These are phyloP conservation scores for Rhinichthys osculus DNA, from an alignment of 2,797 vertebrate species.

Conservation along the genomic window DNA sequence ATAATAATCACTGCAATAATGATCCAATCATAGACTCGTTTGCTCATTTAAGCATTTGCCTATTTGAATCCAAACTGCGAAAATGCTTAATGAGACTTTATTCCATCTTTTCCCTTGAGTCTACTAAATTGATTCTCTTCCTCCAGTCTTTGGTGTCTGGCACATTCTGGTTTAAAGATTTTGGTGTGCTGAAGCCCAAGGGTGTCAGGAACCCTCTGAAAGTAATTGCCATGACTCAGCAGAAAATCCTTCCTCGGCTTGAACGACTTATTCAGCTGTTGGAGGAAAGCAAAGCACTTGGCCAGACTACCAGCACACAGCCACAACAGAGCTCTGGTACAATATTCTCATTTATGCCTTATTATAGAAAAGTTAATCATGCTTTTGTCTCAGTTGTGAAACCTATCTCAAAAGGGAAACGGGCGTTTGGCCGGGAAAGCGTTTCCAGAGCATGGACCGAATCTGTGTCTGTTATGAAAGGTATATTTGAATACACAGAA, in stretches of 20 bases:
- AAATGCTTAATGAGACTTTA: neutral
- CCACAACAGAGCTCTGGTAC: constrained; percentile 68
- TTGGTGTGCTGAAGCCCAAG: constrained; percentile 68
- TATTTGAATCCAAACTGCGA: too few relatives aligned
- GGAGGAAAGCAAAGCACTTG: constrained; percentile 69
- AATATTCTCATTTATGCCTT: constrained; percentile 6
- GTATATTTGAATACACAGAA: constrained; percentile 45
- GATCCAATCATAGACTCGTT: too few relatives aligned
- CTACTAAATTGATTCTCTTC: neutral
- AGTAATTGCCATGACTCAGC: constrained; percentile 66
- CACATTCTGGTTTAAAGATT: constrained; percentile 80
- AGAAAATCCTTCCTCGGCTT: constrained; percentile 81
- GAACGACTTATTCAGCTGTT: constrained; percentile 75
- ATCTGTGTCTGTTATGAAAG: constrained; percentile 74
- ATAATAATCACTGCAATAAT: too few relatives aligned
- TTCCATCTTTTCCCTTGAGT: neutral
- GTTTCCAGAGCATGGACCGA: constrained; percentile 73
- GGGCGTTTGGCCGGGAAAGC: constrained; percentile 62
- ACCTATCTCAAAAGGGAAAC: constrained; percentile 68
- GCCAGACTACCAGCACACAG: constrained; percentile 63
- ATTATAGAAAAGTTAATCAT: constrained; percentile 33
- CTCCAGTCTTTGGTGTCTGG: constrained; percentile 79
- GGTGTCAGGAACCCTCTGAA: constrained; percentile 49
- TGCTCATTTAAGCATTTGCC: too few relatives aligned
- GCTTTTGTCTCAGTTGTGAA: neutral